phyloP scores from a whole-genome alignment of 2,113 vertebrate species.

The Telmatochromis sp. region DNA sequence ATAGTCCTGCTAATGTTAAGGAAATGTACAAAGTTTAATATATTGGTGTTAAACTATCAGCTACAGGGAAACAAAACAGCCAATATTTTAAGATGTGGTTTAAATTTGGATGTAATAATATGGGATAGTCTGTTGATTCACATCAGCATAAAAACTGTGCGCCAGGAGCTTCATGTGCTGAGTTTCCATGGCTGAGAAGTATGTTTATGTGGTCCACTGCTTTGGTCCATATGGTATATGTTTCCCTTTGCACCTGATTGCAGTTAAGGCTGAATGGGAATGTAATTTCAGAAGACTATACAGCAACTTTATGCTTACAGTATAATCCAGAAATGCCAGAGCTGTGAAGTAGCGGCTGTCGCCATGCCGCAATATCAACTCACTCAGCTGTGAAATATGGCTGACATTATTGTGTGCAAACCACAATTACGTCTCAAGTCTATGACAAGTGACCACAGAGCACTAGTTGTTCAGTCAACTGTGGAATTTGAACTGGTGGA shows the following conservation, averaged over 20 bases:
- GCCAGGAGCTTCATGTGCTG: neutral
- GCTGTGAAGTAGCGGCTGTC: neutral
- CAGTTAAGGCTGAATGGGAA: neutral
- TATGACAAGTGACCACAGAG: constrained; percentile 52
- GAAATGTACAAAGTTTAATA: neutral
- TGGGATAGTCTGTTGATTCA: neutral
- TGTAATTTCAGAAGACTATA: neutral
- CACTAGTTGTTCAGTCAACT: constrained; percentile 39
- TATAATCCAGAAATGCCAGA: neutral
- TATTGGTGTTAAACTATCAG: neutral
- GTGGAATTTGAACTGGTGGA: constrained; percentile 38
- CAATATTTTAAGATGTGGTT: neutral
- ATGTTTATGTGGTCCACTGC: neutral
- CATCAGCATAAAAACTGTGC: neutral
- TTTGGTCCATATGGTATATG: neutral
- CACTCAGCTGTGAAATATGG: constrained; percentile 51
- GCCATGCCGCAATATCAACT: constrained; percentile 5
- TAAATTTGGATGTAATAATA: neutral
- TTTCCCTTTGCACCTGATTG: neutral
- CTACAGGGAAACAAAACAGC: neutral
- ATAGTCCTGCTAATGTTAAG: neutral
- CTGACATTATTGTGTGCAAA: constrained; percentile 40
- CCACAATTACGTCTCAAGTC: constrained; percentile 32
- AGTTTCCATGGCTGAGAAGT: neutral
- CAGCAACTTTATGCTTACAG: neutral